Conservation (phyloP, 2,113 vertebrate genomes). For the Catharus minimus region DNA sequence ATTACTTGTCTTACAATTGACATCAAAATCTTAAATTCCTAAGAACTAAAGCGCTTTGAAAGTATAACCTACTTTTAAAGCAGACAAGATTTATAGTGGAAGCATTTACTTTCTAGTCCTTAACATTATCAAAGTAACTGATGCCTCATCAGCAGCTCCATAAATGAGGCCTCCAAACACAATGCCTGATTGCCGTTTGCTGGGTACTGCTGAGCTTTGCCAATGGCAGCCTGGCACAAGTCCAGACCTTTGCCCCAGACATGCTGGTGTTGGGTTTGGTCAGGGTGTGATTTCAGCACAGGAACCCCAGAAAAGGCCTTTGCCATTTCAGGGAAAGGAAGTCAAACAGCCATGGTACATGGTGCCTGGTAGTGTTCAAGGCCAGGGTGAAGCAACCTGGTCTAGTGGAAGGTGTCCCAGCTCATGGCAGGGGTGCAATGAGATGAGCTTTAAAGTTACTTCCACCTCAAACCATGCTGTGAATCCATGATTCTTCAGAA, state of each 20-base stretch:
- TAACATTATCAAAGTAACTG: background rate
- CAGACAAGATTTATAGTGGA: background rate
- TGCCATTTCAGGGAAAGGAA: background rate
- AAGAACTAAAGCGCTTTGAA: constrained; percentile 32
- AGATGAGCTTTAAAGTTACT: background rate
- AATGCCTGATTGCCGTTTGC: background rate
- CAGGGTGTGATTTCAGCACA: background rate
- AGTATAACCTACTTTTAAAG: constrained; percentile 20
- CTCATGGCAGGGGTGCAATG: background rate
- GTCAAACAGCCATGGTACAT: background rate
- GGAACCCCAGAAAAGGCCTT: background rate
- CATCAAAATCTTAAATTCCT: constrained; percentile 53
- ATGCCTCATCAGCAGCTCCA: background rate
- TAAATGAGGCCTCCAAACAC: background rate
- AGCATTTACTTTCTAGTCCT: background rate
- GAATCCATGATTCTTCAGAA: background rate
- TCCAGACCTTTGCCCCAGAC: background rate
- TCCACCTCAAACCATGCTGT: background rate
- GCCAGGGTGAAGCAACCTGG: background rate
- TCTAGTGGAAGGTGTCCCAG: background rate
- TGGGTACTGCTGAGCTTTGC: background rate
- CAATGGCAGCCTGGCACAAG: rapidly evolving
- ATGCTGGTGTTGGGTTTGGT: background rate
- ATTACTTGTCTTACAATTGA: constrained; percentile 52
- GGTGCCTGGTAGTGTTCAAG: background rate